A percentile compares a stretch with the other conserved stretches of the same genome.
Evolutionary conservation across 2,888 invertebrate species (phyloP).

Genomic region (Clistopyga incitator): DNA sequence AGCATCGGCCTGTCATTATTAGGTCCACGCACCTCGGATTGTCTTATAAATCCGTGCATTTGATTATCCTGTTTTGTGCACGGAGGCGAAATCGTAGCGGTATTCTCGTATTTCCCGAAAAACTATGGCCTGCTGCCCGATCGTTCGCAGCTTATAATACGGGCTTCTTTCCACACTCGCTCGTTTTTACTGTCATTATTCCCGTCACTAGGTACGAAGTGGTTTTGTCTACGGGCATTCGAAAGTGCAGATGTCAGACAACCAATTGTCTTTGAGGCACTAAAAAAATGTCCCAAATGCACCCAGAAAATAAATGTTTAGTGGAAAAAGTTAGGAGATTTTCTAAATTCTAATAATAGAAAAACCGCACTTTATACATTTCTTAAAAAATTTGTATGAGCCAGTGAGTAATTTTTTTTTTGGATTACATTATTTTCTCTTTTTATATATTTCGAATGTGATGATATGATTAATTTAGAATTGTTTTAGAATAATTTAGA

Average conservation of each 20-base stretch:
- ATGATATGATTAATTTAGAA: too few species aligned
- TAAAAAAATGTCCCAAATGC: constrained; percentile 15
- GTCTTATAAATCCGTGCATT: constrained; percentile 72
- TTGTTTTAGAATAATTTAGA: too few species aligned
- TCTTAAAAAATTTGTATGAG: too few species aligned
- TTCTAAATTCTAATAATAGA: too few species aligned
- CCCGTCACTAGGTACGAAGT: constrained; percentile 22
- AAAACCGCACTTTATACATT: too few species aligned
- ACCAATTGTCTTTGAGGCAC: constrained; percentile 38
- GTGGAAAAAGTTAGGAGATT: background rate
- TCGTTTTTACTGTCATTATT: constrained; percentile 45
- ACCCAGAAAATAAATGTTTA: background rate
- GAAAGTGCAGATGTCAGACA: constrained; percentile 2
- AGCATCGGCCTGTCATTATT: constrained; percentile 48
- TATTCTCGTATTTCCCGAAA: constrained; percentile 59
- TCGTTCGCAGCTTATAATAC: constrained; percentile 23
- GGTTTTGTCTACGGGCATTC: constrained; percentile 35
- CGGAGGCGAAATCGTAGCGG: constrained; percentile 56
- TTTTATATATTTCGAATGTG: too few species aligned
- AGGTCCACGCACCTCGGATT: constrained; percentile 42
- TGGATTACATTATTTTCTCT: too few species aligned
- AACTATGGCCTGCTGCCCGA: constrained; percentile 7
- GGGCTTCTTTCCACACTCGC: background rate
- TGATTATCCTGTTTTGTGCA: constrained; percentile 75
- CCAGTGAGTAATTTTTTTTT: too few species aligned